Evolutionary conservation across 2,113 vertebrate genomes (phyloP), one percentile per base, ranked within the genome.

Genomic region (Etia nguti): DNA sequence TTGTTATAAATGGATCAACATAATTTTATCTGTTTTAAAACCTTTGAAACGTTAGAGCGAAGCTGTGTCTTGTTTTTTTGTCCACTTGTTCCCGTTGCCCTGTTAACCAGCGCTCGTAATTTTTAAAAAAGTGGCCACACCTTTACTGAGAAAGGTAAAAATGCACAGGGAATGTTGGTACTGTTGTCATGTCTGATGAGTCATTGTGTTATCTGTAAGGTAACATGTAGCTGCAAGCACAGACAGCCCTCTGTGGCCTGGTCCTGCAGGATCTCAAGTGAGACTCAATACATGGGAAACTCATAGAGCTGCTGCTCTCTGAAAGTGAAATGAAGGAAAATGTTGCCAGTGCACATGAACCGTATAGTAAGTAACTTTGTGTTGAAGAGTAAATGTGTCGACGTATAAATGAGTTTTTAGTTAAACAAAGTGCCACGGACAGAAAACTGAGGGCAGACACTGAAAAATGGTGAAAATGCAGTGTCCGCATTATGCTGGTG

Each of bases 151-250:
- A 86, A 86, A 84, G 10, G 36, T 68, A 68, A 54, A 70, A 46
- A 31, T 57, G 24, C 43, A 20, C 4, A 3, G 54, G 82, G 60
- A 79, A 36, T 81, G 48, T 41, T 16, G 73, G 50, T 80, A 55
- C 56, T 77, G 7, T 87, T 81, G 52, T 56, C 59, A 26, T 31
- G 50, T 8, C 38, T 60, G 57, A 60, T 92, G 89, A 90, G 84
- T 90, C 87, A 86, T 83, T 79, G 86, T 48, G 36, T 86, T 85
- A 83, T 84, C 75, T 82, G 65, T 57, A 22, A 75, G 75, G 79
- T 82, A 88, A 83, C 93, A 18, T 94, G 93, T 92, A 88, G 83
- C 90, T 93, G 88, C 92, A 93, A 81, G 92, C 87, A 88, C 83
- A 91, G 87, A 50, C 89, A 70, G 83, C 73, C 79, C 73, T 84